Evolutionary conservation across 2,113 vertebrate genomes (phyloP), one percentile per base, ranked within the genome.

Genomic region (Ammodytes marinus): DNA sequence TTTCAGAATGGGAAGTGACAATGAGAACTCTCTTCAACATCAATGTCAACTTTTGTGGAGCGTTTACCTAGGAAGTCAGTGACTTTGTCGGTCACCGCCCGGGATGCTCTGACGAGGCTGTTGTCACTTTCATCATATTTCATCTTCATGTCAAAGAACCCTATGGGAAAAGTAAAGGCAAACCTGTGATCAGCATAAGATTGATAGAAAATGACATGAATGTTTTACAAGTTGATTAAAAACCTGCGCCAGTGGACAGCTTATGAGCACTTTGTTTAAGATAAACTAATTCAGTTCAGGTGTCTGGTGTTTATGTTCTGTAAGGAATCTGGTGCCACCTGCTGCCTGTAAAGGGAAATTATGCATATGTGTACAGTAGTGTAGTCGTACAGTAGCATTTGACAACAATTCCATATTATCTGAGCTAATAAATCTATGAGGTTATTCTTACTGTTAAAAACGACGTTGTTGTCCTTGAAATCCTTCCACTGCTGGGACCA

Each of bases 401-500:
- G 8, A 80, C 3, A 54, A 2, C 40, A 40, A 57, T 53, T 45
- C 9, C 2, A 69, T 9, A 49, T 17, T 9, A 4, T 67, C 35
- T 27, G 4, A 49, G 5, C 3, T 15, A 9, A 66, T 7, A 17
- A 45, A 79, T 8, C 0, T 1, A 53, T 27, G n/a, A 46, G 6
- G 3, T 53, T 67, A 46, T 14, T 40, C 97, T 97, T 96, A 99
- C 98, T 95, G 78, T 98, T 99, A 89, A 99, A 97, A 52, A 99
- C 98, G 5, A 95, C 87, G 0, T 98, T 99, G 92, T 98, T 99
- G 92, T 99, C 98, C 93, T 96, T 98, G 94, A 99, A 99, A 82
- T 99, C 98, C 74, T 96, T 99, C 98, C 98, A 99, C 89, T 99
- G 98, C 89, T 98, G 97, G 87, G 94, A 97, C 98, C 98, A 99